A percentile compares a stretch with the other conserved stretches of the same genome.
These are phyloP conservation scores for Lineus longissimus DNA, from an alignment of 1,140 invertebrate genomes.

Conservation along the genomic window DNA sequence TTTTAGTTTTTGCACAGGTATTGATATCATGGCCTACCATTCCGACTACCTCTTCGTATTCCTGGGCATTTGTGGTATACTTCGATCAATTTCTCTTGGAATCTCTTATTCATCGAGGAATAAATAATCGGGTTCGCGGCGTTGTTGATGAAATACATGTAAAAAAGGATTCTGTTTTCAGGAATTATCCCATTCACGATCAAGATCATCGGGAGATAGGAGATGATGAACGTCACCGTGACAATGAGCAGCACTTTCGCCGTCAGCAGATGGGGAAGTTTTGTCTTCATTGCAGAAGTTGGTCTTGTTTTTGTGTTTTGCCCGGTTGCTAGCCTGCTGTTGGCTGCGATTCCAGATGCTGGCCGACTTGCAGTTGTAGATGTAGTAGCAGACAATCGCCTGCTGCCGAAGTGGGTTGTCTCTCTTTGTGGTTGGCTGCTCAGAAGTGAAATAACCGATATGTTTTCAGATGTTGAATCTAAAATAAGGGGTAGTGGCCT, in stretches of 20 bases:
- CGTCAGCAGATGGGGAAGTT: constrained; percentile 25
- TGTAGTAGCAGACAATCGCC: no score
- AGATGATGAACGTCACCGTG: constrained; percentile 32
- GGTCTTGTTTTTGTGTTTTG: not conserved
- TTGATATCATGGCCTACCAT: no score
- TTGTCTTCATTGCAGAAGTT: not conserved
- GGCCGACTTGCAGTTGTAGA: no score
- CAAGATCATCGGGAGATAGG: constrained; percentile 37
- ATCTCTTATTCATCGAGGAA: constrained; percentile 46
- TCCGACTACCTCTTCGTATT: no score
- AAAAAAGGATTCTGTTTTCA: constrained; percentile 32
- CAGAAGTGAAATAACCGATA: no score
- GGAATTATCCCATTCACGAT: constrained; percentile 25
- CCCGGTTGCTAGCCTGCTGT: not conserved
- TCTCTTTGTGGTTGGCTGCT: no score
- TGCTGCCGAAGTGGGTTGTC: no score
- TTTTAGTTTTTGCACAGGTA: no score
- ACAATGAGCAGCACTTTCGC: constrained; percentile 37
- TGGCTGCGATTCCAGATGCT: not conserved
- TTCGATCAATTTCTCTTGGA: constrained; percentile 34
- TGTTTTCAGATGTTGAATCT: no score
- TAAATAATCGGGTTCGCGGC: constrained; percentile 48
- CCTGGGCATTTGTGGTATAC: no score
- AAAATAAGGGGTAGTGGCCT: no score
- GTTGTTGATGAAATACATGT: constrained; percentile 48